phyloP scores from a whole-genome alignment of 2,888 invertebrate genomes.

The Phortica okadai region DNA sequence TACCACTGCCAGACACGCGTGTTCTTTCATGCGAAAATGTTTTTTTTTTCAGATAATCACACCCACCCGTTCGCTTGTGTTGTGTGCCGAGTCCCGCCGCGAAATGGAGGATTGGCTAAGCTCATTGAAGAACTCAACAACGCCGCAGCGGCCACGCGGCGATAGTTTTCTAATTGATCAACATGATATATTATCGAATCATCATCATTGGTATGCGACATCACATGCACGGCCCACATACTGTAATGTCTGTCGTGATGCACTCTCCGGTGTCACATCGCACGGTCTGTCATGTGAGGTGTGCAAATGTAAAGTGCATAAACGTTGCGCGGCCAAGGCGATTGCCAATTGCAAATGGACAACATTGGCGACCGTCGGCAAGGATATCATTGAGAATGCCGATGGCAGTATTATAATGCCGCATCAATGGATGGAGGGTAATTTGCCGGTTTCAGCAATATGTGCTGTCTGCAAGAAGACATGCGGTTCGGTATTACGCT shows the following conservation, averaged over 20 bases:
- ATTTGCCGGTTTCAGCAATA: slow-evolving; percentile 94
- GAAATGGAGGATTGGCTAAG: slow-evolving; percentile 96
- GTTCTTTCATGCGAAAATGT: background rate
- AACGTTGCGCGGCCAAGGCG: slow-evolving; percentile 94
- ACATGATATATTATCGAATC: slow-evolving; percentile 82
- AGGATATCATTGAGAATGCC: slow-evolving; percentile 93
- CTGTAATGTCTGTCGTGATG: slow-evolving; percentile 97
- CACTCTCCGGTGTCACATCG: slow-evolving; percentile 93
- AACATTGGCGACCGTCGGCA: slow-evolving; percentile 95
- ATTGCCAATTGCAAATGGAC: slow-evolving; percentile 99
- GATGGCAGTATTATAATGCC: slow-evolving; percentile 96
- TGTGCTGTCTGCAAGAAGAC: slow-evolving; percentile 96
- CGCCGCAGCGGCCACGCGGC: slow-evolving; percentile 72
- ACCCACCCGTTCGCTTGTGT: slow-evolving; percentile 85
- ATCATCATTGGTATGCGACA: slow-evolving; percentile 91
- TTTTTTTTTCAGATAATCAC: slow-evolving; percentile 78
- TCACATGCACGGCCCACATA: slow-evolving; percentile 96
- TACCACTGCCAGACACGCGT: background rate
- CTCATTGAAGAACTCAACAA: slow-evolving; percentile 86
- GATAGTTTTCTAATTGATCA: slow-evolving; percentile 80
- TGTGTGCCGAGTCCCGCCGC: slow-evolving; percentile 86
- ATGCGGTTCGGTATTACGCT: slow-evolving; percentile 94
- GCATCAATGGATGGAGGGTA: slow-evolving; percentile 99
- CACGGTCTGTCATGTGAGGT: slow-evolving; percentile 98
- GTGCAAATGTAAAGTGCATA: slow-evolving; percentile 98